Evolutionary conservation across 2,797 vertebrate genomes (phyloP).

Genomic region (Semaprochilodus insignis): DNA sequence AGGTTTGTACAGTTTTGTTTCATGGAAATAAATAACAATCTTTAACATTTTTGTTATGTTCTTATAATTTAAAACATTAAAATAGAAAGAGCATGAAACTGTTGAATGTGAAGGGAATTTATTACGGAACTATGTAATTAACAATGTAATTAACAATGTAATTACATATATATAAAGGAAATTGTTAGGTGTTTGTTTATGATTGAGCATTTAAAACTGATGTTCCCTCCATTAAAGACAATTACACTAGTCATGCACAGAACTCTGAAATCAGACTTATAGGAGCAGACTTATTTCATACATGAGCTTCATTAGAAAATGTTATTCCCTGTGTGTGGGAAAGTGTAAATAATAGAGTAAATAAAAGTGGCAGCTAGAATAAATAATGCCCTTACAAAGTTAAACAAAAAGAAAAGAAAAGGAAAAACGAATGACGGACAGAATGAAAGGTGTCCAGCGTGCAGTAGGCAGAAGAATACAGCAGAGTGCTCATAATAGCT

Average conservation of each 20-base stretch:
- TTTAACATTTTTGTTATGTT: too few species aligned
- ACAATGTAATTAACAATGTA: too few species aligned
- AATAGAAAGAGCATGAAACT: too few species aligned
- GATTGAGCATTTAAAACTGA: background rate
- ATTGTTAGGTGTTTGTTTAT: background rate
- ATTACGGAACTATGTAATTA: too few species aligned
- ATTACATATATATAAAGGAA: too few species aligned
- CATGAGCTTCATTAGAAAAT: background rate
- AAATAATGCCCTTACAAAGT: background rate
- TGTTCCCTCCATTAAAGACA: too few species aligned
- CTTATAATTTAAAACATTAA: too few species aligned
- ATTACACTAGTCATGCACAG: too few species aligned
- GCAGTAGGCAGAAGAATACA: conserved; percentile 7
- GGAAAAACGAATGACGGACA: conserved; percentile 10
- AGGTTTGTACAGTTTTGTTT: too few species aligned
- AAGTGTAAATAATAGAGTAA: too few species aligned
- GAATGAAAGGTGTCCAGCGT: background rate
- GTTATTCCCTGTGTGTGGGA: background rate
- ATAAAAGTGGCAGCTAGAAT: background rate
- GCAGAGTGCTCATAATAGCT: background rate
- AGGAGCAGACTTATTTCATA: background rate
- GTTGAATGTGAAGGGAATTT: too few species aligned
- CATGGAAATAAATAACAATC: too few species aligned
- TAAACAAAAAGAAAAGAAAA: conserved; percentile 34
- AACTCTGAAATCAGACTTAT: background rate